Evolutionary conservation across 2,888 invertebrate genomes (phyloP).

Genomic region (Brassicogethes aeneus): DNA sequence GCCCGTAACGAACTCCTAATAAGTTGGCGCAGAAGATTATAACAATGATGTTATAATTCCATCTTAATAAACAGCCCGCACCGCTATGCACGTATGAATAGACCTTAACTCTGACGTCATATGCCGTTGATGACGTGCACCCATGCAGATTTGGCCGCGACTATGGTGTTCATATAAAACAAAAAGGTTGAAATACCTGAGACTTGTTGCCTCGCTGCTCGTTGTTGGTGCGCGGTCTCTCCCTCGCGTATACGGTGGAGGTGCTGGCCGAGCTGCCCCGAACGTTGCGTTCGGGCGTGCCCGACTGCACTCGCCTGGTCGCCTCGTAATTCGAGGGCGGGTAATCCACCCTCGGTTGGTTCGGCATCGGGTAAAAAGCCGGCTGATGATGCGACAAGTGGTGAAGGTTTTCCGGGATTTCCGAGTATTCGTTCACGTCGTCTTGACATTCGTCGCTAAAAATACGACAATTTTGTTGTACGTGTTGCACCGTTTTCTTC

Average conservation of each 20-base stretch:
- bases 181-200: slow-evolving; percentile 26
- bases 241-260: slow-evolving; percentile 17
- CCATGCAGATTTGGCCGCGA: no score
- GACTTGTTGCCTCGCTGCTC: slow-evolving; percentile 31
- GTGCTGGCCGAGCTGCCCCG: slow-evolving; percentile 23
- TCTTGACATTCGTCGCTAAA: slow-evolving; percentile 34
- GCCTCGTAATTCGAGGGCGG: slow-evolving; percentile 17
- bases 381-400: no score
- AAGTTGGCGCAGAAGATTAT: no score
- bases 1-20: no score
- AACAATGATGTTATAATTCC: no score
- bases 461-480: slow-evolving; percentile 11
- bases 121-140: no score
- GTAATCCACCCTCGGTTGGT: slow-evolving; percentile 15
- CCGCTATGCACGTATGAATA: no score
- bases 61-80: no score
- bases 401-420: slow-evolving; percentile 22
- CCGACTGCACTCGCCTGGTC: slow-evolving; percentile 14
- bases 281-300: slow-evolving; percentile 27
- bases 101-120: no score
- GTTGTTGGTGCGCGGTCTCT: slow-evolving; percentile 20
- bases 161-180: no score
- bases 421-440: slow-evolving; percentile 33
- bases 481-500: no score
- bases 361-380: slow-evolving; percentile 16